Percentiles rank a stretch among this genome's conserved stretches.
These are phyloP conservation scores for Drosophila mauritiana DNA, from an alignment of 1,140 invertebrate genomes.

Conservation along the genomic window DNA sequence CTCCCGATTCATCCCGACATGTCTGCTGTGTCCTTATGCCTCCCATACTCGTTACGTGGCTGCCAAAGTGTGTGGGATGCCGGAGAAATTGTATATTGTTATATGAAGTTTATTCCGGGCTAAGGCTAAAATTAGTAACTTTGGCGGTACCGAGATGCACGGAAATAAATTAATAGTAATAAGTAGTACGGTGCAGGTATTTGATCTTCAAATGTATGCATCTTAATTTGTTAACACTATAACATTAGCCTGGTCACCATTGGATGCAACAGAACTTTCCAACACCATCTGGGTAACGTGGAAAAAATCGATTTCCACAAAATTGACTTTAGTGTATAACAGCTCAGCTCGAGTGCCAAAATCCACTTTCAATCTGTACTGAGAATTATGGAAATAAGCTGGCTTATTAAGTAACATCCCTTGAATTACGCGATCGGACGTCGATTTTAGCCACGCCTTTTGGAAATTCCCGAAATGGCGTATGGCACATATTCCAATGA, in stretches of 20 bases:
- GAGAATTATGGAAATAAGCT: not conserved
- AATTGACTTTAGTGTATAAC: not conserved
- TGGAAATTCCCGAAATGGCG: not conserved
- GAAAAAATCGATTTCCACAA: too few relatives aligned
- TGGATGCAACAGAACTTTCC: not conserved
- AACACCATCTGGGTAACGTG: not conserved
- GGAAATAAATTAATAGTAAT: not conserved
- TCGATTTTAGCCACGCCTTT: too few relatives aligned
- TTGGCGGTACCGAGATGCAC: not conserved
- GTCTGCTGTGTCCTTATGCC: not conserved
- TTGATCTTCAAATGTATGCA: not conserved
- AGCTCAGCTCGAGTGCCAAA: not conserved
- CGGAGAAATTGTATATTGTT: conserved; percentile 17
- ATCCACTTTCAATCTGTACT: not conserved
- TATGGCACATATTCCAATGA: not conserved
- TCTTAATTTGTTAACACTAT: not conserved
- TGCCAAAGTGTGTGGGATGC: conserved; percentile 4
- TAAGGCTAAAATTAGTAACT: conserved; percentile 19
- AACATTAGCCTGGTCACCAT: not conserved
- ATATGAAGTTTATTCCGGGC: conserved; percentile 12
- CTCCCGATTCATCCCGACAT: conserved; percentile 2
- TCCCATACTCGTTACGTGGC: conserved; percentile 1
- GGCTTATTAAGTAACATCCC: not conserved
- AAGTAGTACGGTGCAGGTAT: too few relatives aligned
- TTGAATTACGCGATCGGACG: not conserved